Evolutionary conservation across 1,140 invertebrate genomes (phyloP), one percentile per base, ranked within the genome.

Genomic region (Sitobion miscanthi): DNA sequence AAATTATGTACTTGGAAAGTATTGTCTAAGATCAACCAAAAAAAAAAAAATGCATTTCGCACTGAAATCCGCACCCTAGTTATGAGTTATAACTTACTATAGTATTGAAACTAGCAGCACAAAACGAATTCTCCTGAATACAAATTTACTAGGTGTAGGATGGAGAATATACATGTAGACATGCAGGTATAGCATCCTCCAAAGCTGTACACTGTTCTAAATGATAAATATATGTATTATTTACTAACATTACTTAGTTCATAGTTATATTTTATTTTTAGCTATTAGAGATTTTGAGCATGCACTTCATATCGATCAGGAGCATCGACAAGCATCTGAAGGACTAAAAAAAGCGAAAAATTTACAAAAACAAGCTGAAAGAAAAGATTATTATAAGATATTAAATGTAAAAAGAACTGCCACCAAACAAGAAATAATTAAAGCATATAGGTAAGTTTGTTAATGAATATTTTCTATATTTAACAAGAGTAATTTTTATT

Each of bases 371-470:
- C 97, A 99, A 95, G 96, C 99, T 0, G 98, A 99, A 94, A 97
- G 97, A 94, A 96, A 98, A 95, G 99, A 99, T 96, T 99, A 99
- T 96, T 99, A 99, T 95, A 99, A 99, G 96, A 99, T 99, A 94
- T 96, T 99, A 83, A 97, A 97, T 35, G 97, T 99, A 1, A 96
- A 96, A 95, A 97, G 98, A 95, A 97, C 96, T 93, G 99, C 99
- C 1, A 97, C 95, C 38, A 99, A 99, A 95, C 97, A 97, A 94
- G 98, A 99, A 95, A 99, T 99, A 35, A 96, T 97, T 2, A 99
- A 99, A 96, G 99, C 99, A 14, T 99, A 99, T 95, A 96, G 97
- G 94, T 97, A 96, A 95, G 94, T 96, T 20, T 35, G 23, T 52
- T 38, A 9, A 54, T 45, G 8, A 11, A 45, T 85, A 85, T 25